Percentiles rank a stretch among this genome's conserved stretches.
Evolutionary conservation across 2,113 vertebrate genomes (phyloP).

Genomic region (Sinocyclocheilus anshuiensis): DNA sequence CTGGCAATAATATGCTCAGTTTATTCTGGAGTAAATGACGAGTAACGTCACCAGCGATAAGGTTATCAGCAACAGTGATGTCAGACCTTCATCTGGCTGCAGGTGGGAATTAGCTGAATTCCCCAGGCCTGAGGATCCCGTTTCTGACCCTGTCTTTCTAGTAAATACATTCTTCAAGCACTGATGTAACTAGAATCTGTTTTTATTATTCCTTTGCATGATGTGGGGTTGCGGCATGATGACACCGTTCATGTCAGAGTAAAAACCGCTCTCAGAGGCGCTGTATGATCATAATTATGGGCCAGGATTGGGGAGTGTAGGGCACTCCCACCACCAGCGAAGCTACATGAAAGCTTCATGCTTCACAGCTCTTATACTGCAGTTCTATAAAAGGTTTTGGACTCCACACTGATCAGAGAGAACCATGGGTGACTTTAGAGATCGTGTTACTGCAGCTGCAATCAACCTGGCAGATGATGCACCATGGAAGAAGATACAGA

Average conservation of each 20-base stretch:
- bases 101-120: conserved; percentile 43
- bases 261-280: not conserved
- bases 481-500: conserved; percentile 79
- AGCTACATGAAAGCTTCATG: conserved; percentile 11
- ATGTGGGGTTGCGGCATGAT: conserved; percentile 31
- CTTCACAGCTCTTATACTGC: not conserved
- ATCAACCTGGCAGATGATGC: conserved; percentile 82
- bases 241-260: conserved; percentile 13
- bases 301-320: not conserved
- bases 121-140: conserved; percentile 9
- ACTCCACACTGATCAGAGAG: not conserved
- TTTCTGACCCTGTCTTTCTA: conserved; percentile 41
- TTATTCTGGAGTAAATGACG: conserved; percentile 37
- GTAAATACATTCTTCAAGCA: conserved; percentile 27
- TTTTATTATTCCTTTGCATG: conserved; percentile 32
- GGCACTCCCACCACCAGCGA: conserved; percentile 22
- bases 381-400: not conserved
- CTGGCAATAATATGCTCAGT: conserved; percentile 17
- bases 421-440: conserved; percentile 39
- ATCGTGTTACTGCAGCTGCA: conserved; percentile 78
- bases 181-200: conserved; percentile 31
- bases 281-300: conserved; percentile 12
- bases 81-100: conserved; percentile 31
- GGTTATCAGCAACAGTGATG: conserved; percentile 39
- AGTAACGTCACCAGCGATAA: conserved; percentile 37